Conservation (phyloP, 2,797 vertebrate genomes). For the Jordanella pulchra region DNA sequence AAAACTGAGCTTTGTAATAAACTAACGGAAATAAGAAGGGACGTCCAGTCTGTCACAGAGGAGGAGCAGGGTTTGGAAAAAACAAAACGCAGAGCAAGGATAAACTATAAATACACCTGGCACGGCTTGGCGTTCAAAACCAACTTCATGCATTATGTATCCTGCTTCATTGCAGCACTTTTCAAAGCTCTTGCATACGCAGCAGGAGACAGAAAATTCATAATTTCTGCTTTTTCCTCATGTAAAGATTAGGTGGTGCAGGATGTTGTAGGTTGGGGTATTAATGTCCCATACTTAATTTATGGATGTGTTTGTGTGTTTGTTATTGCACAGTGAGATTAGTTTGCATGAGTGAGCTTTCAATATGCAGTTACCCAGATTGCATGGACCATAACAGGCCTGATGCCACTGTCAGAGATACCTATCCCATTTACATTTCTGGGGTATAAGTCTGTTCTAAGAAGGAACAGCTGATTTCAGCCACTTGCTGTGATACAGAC, state of each 20-base stretch:
- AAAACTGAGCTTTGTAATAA: slow-evolving; percentile 20
- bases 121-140: slow-evolving; percentile 41
- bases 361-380: slow-evolving; percentile 8
- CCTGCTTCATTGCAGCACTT: slow-evolving; percentile 58
- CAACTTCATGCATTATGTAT: slow-evolving; percentile 71
- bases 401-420: slow-evolving; percentile 15
- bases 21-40: slow-evolving; percentile 11
- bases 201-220: slow-evolving; percentile 55
- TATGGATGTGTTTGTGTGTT: slow-evolving; percentile 5
- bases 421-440: slow-evolving; percentile 14
- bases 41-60: slow-evolving; percentile 20
- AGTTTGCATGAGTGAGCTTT: slow-evolving; percentile 30
- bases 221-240: slow-evolving; percentile 45
- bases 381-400: slow-evolving; percentile 5
- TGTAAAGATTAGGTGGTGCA: slow-evolving; percentile 35
- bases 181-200: slow-evolving; percentile 60
- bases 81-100: slow-evolving; percentile 25
- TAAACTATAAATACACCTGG: slow-evolving; percentile 57
- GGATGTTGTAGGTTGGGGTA: slow-evolving; percentile 2
- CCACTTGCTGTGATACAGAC: background rate
- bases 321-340: slow-evolving; percentile 41
- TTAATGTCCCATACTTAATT: slow-evolving; percentile 42
- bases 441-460: background rate
- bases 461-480: background rate
- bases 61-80: slow-evolving; percentile 3